phyloP scores from a whole-genome alignment of 2,888 invertebrate species.

The Amblyjoppa fuscipennis region DNA sequence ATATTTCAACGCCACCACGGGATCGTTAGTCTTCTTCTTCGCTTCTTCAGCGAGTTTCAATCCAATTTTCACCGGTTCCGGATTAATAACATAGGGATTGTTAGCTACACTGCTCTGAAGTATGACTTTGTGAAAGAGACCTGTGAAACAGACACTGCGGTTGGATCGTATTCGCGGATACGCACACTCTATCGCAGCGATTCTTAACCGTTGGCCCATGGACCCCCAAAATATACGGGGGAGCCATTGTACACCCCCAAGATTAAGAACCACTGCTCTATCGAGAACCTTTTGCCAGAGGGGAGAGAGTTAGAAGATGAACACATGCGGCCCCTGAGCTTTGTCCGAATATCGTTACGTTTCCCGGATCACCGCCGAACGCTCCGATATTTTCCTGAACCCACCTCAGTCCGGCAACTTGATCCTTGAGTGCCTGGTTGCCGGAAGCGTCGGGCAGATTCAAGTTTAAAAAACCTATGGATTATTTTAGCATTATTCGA shows the following conservation, averaged over 20 bases:
- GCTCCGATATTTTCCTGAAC: conserved; percentile 76
- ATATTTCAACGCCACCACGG: conserved; percentile 72
- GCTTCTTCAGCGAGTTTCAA: conserved; percentile 71
- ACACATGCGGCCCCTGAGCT: conserved; percentile 74
- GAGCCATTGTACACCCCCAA: too few relatives aligned
- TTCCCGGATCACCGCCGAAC: conserved; percentile 78
- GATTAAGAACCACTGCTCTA: not conserved
- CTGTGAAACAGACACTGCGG: conserved; percentile 64
- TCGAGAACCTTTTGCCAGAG: conserved; percentile 75
- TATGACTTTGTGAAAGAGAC: conserved; percentile 79
- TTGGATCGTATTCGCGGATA: not conserved
- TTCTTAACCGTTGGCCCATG: too few relatives aligned
- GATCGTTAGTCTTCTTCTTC: conserved; percentile 72
- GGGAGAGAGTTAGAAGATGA: conserved; percentile 74
- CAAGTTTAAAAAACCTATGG: conserved; percentile 76
- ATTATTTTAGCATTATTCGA: not conserved
- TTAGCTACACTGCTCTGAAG: conserved; percentile 74
- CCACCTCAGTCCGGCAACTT: conserved; percentile 77
- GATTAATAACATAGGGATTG: conserved; percentile 67
- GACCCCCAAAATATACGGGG: too few relatives aligned
- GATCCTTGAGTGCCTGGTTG: conserved; percentile 80
- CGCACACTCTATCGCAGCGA: not conserved
- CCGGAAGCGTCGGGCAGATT: conserved; percentile 76
- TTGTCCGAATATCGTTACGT: conserved; percentile 78
- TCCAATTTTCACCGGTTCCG: conserved; percentile 60